A percentile compares a stretch with the other conserved stretches of the same genome.
Conservation (phyloP, 1,140 invertebrate genomes). For the Diachasma alloeum region DNA sequence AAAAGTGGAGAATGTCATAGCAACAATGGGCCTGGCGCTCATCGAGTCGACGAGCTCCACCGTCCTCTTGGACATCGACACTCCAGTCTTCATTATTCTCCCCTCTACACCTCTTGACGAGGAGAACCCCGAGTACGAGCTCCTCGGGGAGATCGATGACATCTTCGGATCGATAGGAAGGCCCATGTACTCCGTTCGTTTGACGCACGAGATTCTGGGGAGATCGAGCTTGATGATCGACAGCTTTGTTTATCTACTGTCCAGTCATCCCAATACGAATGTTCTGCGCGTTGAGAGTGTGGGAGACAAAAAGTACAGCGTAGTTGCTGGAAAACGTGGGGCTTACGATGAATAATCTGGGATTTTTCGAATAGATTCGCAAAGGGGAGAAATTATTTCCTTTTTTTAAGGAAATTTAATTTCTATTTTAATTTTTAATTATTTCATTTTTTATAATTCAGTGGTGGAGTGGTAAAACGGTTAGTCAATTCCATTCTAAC, state of each 20-base stretch:
- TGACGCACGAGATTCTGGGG: not conserved
- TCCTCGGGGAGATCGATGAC: conserved; percentile 39
- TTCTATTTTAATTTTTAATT: too few relatives aligned
- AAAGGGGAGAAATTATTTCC: too few relatives aligned
- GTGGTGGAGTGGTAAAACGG: too few relatives aligned
- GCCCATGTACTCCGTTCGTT: conserved; percentile 39
- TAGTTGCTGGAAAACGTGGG: not conserved
- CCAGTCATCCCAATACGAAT: conserved; percentile 29
- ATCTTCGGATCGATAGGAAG: conserved; percentile 37
- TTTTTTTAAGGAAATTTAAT: too few relatives aligned
- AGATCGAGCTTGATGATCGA: not conserved
- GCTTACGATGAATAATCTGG: not conserved
- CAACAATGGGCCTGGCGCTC: not conserved
- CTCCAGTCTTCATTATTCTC: conserved; percentile 14
- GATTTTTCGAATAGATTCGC: too few relatives aligned
- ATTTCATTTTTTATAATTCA: too few relatives aligned
- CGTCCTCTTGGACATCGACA: conserved; percentile 16
- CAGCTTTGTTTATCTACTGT: conserved; percentile 33
- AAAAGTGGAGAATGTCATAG: conserved; percentile 22
- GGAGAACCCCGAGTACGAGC: not conserved
- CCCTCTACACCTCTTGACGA: not conserved
- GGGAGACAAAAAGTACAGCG: not conserved
- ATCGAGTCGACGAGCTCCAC: not conserved
- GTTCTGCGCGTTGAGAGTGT: conserved; percentile 17
- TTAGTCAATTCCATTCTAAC: too few relatives aligned